A percentile compares a stretch with the other conserved stretches of the same genome.
phyloP scores from a whole-genome alignment of 2,888 invertebrate genomes.

The Hymenopus coronatus region DNA sequence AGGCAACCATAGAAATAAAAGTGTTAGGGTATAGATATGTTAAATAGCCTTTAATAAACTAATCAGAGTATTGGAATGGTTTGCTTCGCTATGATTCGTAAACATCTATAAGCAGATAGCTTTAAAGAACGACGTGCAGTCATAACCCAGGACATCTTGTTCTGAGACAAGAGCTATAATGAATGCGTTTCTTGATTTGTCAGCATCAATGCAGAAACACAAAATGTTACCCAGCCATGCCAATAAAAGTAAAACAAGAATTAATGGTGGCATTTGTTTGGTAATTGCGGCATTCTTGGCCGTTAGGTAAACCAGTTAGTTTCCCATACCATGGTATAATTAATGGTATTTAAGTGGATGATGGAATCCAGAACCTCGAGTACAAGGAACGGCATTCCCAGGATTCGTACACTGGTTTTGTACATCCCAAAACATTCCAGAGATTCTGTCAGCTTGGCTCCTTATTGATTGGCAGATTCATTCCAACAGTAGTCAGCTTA shows the following conservation, averaged over 20 bases:
- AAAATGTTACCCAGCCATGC: background rate
- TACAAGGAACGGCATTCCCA: background rate
- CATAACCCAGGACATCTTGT: background rate
- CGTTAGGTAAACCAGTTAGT: background rate
- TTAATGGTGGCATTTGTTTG: background rate
- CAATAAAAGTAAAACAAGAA: background rate
- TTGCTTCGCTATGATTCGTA: no score
- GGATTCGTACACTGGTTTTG: background rate
- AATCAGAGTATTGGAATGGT: no score
- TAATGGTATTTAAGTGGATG: background rate
- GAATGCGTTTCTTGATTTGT: background rate
- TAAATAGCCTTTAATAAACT: no score
- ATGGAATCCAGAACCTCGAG: background rate
- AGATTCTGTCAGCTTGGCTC: background rate
- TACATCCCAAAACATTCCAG: background rate
- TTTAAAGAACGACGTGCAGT: no score
- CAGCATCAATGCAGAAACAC: background rate
- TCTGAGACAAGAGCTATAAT: background rate
- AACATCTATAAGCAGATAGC: no score
- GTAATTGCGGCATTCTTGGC: background rate
- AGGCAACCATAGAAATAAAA: no score
- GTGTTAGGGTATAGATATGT: no score
- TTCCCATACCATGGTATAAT: background rate
- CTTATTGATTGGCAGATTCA: background rate
- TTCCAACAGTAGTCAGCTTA: background rate